A percentile compares a stretch with the other conserved stretches of the same genome.
phyloP scores from a whole-genome alignment of 2,888 invertebrate species.

The Meteorus colon region DNA sequence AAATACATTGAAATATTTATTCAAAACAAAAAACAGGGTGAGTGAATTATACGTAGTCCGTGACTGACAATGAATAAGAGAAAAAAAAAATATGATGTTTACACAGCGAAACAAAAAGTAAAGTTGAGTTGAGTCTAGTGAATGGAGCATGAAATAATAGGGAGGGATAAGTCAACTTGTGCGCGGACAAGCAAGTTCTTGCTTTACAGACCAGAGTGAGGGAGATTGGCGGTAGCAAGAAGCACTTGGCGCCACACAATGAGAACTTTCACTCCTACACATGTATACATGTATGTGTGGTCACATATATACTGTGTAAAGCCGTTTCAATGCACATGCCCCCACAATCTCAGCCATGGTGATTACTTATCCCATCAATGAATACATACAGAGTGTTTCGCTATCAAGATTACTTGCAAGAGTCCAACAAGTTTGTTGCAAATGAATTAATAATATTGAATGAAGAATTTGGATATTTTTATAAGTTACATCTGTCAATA shows the following conservation, averaged over 20 bases:
- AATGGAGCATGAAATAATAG: slow-evolving; percentile 8
- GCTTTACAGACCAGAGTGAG: slow-evolving; percentile 3
- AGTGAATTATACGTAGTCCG: neutral
- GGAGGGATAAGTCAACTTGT: slow-evolving; percentile 10
- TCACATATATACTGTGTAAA: neutral
- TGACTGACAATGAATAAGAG: neutral
- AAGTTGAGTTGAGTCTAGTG: neutral
- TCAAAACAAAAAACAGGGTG: neutral
- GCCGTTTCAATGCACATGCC: neutral
- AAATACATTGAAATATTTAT: neutral
- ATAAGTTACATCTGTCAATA: no score
- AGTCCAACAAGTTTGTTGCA: no score
- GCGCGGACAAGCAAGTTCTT: slow-evolving; percentile 17
- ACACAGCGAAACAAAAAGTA: neutral
- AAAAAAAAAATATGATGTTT: neutral
- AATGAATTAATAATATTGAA: no score
- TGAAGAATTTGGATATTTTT: no score
- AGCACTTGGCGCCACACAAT: neutral
- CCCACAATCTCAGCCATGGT: no score
- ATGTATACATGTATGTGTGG: neutral
- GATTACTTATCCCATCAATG: no score
- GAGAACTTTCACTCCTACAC: neutral
- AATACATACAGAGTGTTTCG: no score
- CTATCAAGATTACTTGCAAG: no score
- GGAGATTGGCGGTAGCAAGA: slow-evolving; percentile 5